These are phyloP conservation scores for Pelvicachromis taeniatus DNA, from an alignment of 2,113 vertebrate species.

Conservation along the genomic window DNA sequence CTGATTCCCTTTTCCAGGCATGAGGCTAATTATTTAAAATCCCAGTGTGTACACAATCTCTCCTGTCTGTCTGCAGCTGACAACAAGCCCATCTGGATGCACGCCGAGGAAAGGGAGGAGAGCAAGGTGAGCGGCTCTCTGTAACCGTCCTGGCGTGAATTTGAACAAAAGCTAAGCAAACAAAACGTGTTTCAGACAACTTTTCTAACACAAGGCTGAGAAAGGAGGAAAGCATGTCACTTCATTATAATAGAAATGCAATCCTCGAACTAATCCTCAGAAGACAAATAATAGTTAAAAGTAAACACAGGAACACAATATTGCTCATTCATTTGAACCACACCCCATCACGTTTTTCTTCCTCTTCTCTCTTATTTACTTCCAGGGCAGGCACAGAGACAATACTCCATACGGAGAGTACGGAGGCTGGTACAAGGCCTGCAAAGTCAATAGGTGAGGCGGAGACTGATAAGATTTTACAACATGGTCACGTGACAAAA, in stretches of 20 bases:
- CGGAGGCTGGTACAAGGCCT: constrained; percentile 98
- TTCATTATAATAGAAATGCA: background rate
- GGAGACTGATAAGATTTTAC: background rate
- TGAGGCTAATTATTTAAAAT: background rate
- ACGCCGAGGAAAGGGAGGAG: constrained; percentile 93
- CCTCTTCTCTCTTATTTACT: constrained; percentile 34
- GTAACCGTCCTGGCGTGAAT: background rate
- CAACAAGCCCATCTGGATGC: constrained; percentile 99
- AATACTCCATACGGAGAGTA: constrained; percentile 89
- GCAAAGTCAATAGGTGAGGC: constrained; percentile 95
- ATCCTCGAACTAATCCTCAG: background rate
- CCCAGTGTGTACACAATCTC: constrained; percentile 12
- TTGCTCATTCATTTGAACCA: constrained; percentile 12
- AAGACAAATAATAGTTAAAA: background rate
- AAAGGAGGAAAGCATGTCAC: background rate
- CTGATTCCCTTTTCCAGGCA: background rate
- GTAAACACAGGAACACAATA: constrained; percentile 31
- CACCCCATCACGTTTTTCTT: background rate
- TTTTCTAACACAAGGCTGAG: background rate
- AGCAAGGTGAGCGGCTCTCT: constrained; percentile 81
- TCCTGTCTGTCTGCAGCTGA: constrained; percentile 76
- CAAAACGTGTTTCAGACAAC: background rate
- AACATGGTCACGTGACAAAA: background rate
- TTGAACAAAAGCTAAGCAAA: background rate
- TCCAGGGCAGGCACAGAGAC: constrained; percentile 86